Evolutionary conservation across 2,888 invertebrate genomes (phyloP), one percentile per base, ranked within the genome.

Genomic region (Leuctra nigra): DNA sequence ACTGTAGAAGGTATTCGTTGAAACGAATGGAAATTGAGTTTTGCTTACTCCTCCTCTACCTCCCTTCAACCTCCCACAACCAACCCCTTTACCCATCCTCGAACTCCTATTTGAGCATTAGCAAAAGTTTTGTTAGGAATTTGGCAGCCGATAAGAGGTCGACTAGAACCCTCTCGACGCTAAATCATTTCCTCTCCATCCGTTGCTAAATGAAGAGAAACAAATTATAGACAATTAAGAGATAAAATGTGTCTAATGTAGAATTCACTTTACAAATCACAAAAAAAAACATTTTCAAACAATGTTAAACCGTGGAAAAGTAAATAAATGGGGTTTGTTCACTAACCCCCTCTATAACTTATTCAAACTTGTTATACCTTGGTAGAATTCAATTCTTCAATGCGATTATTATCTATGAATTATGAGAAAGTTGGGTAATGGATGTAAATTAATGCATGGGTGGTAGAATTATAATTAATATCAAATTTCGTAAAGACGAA

Each of bases 121-220:
- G 58, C 56, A 46, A 60, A 57, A 60, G 60, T 57, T 55, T 53
- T 18, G 50, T 50, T 39, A 20, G 61, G 53, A 59, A 59, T 59
- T 61, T 53, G 61, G 59, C 57, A 57, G 57, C 48, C 59, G 57
- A 57, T 57, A 57, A 57, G 59, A 25, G 55, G 24, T 53, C 47
- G 59, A 39, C 33, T 39, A 33, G 53, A 44, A 38, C 50, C 41
- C 50, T 54, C 48, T 38, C 33, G 46, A 29, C 47, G 33, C 50
- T 57, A 58, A 53, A 60, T 60, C 57, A 60, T 53, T 59, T 59
- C 59, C 59, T 55, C 56, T 57, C 53, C 56, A 59, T 59, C 59
- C 57, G 57, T 44, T 57, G 47, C 58, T 56, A 57, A 59, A 38
- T 57, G 53, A 61, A 61, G 54, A 54, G 61, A 58, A 61, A 57